phyloP scores from a whole-genome alignment of 2,888 invertebrate species.

The Dilophus febrilis region DNA sequence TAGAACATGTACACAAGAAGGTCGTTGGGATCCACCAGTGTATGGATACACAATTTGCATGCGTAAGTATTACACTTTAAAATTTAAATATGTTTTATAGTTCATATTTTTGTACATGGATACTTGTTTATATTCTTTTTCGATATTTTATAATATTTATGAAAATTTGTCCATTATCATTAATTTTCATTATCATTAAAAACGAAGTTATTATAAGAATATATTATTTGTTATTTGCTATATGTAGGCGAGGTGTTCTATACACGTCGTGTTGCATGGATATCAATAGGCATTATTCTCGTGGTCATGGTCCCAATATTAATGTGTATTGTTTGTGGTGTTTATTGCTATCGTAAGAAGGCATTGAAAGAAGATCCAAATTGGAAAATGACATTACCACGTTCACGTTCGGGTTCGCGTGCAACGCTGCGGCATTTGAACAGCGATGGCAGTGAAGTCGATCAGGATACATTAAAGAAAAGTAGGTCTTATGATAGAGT shows the following conservation, averaged over 20 bases:
- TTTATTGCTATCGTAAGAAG: conserved; percentile 46
- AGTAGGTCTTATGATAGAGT: conserved; percentile 61
- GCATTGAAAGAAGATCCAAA: conserved; percentile 38
- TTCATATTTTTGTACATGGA: too few species aligned
- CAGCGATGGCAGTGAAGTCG: conserved; percentile 37
- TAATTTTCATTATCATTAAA: too few species aligned
- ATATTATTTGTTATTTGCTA: conserved; percentile 3
- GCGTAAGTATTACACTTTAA: conserved; percentile 58
- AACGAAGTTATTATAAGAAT: too few species aligned
- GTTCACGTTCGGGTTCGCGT: conserved; percentile 41
- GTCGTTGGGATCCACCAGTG: conserved; percentile 69
- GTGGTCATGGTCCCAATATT: conserved; percentile 50
- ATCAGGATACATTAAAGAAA: conserved; percentile 41
- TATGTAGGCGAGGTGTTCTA: conserved; percentile 49
- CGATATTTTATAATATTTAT: too few species aligned
- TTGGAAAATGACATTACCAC: conserved; percentile 39
- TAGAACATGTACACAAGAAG: conserved; percentile 59
- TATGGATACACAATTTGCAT: conserved; percentile 80
- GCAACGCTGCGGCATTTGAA: conserved; percentile 34
- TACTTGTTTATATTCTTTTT: too few species aligned
- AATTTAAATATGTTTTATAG: too few species aligned
- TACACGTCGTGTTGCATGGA: conserved; percentile 53
- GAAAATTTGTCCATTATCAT: too few species aligned
- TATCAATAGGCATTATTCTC: conserved; percentile 55
- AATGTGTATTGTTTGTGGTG: conserved; percentile 40